Conservation (phyloP, 2,888 invertebrate species). For the Allygus modestus region DNA sequence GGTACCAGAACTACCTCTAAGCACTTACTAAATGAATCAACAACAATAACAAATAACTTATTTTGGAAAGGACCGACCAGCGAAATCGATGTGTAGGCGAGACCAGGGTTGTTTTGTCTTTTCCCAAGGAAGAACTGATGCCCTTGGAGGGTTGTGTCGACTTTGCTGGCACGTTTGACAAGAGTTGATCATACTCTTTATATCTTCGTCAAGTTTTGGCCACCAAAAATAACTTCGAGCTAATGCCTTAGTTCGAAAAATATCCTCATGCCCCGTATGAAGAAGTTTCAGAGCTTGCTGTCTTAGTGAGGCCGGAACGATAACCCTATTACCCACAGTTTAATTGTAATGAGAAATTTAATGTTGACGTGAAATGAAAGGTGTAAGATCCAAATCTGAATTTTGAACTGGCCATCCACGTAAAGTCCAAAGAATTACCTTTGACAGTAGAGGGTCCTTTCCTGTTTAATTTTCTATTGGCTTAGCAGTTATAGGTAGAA, state of each 20-base stretch:
- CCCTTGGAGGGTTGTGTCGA: conserved; percentile 60
- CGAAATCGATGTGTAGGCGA: conserved; percentile 70
- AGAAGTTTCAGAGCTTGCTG: not conserved
- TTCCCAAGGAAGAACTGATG: conserved; percentile 66
- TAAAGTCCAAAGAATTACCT: too few relatives aligned
- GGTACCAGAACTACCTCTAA: conserved; percentile 64
- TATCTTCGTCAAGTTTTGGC: conserved; percentile 66
- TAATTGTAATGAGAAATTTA: not conserved
- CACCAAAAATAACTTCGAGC: conserved; percentile 68
- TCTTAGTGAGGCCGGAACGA: conserved; percentile 2
- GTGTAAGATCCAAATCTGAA: too few relatives aligned
- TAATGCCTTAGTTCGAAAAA: conserved; percentile 64
- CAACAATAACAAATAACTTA: conserved; percentile 61
- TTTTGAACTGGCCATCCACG: conserved; percentile 5
- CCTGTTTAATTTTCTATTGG: not conserved
- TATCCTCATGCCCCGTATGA: conserved; percentile 63
- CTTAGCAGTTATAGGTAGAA: not conserved
- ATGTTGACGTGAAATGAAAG: too few relatives aligned
- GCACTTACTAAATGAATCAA: conserved; percentile 68
- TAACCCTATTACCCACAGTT: not conserved
- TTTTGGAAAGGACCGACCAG: conserved; percentile 64
- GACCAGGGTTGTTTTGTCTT: conserved; percentile 69
- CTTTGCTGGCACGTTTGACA: conserved; percentile 64
- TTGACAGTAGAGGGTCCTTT: not conserved
- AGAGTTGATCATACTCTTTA: conserved; percentile 50